Evolutionary conservation across 37 sponge, comb jelly and placozoan species (phyloP).

Genomic region (Axinella damicornis): DNA sequence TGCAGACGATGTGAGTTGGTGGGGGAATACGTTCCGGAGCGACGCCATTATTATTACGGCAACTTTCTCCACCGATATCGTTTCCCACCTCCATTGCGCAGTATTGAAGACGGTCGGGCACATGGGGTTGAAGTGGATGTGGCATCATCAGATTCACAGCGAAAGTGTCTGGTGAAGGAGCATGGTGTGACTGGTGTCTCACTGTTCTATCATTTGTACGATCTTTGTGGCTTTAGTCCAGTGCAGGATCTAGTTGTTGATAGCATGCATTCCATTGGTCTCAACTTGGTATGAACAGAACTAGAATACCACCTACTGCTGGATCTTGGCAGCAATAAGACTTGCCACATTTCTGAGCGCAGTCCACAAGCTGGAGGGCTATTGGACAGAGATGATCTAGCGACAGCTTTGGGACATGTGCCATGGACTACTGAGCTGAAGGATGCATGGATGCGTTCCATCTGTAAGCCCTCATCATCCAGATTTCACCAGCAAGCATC

Average conservation of each 20-base stretch:
- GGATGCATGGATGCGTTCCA: constrained; percentile 1
- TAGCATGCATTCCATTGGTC: background rate
- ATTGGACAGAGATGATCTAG: background rate
- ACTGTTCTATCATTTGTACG: background rate
- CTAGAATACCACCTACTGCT: background rate
- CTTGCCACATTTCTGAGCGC: background rate
- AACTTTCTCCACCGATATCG: constrained; percentile 9
- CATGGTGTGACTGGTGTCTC: constrained; percentile 7
- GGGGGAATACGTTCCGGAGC: constrained; percentile 1
- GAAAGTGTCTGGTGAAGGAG: background rate
- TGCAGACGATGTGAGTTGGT: background rate
- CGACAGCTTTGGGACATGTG: background rate
- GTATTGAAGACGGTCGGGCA: background rate
- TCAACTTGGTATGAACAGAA: background rate
- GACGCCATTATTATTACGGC: constrained; percentile 2
- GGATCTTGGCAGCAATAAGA: background rate
- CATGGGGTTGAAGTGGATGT: background rate
- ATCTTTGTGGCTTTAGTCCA: constrained; percentile 14
- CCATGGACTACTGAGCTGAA: background rate
- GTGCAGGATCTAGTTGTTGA: background rate
- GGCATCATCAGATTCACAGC: background rate
- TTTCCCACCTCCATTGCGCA: background rate
- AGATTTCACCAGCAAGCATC: background rate
- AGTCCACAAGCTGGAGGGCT: background rate
- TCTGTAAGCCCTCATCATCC: background rate